phyloP scores from a whole-genome alignment of 2,888 invertebrate genomes.

The Stegana nigrithorax region DNA sequence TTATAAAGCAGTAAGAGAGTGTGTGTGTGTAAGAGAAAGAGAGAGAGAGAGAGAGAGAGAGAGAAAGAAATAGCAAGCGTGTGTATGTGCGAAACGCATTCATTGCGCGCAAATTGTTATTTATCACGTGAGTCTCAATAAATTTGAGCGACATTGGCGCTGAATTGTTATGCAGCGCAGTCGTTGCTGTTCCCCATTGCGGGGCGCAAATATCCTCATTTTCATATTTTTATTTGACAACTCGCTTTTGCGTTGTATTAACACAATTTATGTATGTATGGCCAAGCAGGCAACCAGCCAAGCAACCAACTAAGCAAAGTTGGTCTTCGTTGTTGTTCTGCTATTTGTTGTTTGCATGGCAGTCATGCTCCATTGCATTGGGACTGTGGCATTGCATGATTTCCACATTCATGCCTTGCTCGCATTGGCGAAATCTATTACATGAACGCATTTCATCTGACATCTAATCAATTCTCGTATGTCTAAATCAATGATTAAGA shows the following conservation, averaged over 20 bases:
- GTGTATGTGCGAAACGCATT: background rate
- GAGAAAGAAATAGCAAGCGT: background rate
- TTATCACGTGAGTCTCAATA: slow-evolving; percentile 52
- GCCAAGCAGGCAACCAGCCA: too few relatives aligned
- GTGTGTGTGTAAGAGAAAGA: background rate
- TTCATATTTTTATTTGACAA: slow-evolving; percentile 24
- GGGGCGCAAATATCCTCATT: slow-evolving; percentile 16
- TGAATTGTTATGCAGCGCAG: slow-evolving; percentile 6
- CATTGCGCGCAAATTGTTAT: slow-evolving; percentile 55
- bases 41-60: background rate
- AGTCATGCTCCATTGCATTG: too few relatives aligned
- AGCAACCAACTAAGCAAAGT: too few relatives aligned
- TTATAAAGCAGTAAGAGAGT: too few relatives aligned
- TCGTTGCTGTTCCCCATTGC: background rate
- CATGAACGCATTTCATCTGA: slow-evolving; percentile 16
- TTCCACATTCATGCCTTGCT: too few relatives aligned
- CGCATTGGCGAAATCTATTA: slow-evolving; percentile 3
- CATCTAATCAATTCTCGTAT: slow-evolving; percentile 59
- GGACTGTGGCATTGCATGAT: too few relatives aligned
- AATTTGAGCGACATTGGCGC: slow-evolving; percentile 23
- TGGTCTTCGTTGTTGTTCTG: background rate
- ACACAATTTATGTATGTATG: too few relatives aligned
- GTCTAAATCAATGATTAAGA: slow-evolving; percentile 63
- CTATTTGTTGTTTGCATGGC: too few relatives aligned
- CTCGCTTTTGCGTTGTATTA: too few relatives aligned